These are phyloP conservation scores for Bibio marci DNA, from an alignment of 2,888 invertebrate genomes.

Conservation along the genomic window DNA sequence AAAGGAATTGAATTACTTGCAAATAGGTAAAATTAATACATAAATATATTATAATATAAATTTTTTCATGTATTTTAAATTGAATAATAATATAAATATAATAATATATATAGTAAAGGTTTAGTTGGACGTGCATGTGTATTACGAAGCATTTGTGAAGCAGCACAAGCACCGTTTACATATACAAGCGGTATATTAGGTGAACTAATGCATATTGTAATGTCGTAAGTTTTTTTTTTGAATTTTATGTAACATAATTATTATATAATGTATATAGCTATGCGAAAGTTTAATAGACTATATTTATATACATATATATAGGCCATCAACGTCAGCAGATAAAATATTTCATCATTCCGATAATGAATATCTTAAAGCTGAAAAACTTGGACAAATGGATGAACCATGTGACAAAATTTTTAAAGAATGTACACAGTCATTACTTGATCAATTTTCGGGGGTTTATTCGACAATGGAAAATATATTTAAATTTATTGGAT, in stretches of 20 bases:
- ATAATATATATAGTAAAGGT: slow-evolving; percentile 34
- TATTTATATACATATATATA: slow-evolving; percentile 18
- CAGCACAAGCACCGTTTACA: slow-evolving; percentile 47
- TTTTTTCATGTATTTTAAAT: not conserved
- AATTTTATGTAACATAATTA: too few relatives aligned
- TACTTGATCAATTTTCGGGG: slow-evolving; percentile 19
- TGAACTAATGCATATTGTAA: slow-evolving; percentile 55
- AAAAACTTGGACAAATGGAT: slow-evolving; percentile 40
- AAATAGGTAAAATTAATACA: slow-evolving; percentile 31
- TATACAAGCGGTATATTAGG: slow-evolving; percentile 54
- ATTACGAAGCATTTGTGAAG: slow-evolving; percentile 59
- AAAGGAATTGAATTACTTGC: slow-evolving; percentile 40
- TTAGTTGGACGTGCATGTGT: slow-evolving; percentile 51
- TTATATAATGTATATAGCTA: too few relatives aligned
- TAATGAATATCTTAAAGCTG: slow-evolving; percentile 57
- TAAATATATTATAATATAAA: not conserved
- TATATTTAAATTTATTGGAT: too few relatives aligned
- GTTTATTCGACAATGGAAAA: not conserved
- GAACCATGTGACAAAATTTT: slow-evolving; percentile 20
- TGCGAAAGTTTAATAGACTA: too few relatives aligned
- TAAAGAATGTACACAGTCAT: slow-evolving; percentile 18
- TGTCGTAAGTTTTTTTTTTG: slow-evolving; percentile 41
- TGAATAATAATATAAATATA: slow-evolving; percentile 10
- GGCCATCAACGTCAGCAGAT: slow-evolving; percentile 54
- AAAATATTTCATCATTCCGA: slow-evolving; percentile 43